Conservation (phyloP, 2,797 vertebrate genomes). For the Chloroceryle amazona region DNA sequence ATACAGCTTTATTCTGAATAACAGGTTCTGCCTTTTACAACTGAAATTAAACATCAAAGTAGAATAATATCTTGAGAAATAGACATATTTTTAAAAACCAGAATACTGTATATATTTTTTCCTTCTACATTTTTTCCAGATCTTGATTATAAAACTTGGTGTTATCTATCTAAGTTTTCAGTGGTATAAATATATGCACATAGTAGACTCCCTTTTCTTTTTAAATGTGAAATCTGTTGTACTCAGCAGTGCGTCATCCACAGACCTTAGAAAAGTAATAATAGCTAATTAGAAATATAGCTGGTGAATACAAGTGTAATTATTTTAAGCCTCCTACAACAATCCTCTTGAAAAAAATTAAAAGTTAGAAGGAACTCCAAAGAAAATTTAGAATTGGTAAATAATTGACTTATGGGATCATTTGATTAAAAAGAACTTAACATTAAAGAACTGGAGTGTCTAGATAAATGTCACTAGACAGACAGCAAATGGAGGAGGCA, state of each 20-base stretch:
- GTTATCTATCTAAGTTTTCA: neutral
- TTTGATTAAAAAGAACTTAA: conserved; percentile 31
- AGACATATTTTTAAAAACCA: neutral
- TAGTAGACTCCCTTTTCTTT: neutral
- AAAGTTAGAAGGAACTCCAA: neutral
- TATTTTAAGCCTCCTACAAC: conserved; percentile 22
- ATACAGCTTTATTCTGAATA: neutral
- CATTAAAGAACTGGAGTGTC: neutral
- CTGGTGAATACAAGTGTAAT: neutral
- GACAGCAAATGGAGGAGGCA: neutral
- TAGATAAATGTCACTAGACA: conserved; percentile 24
- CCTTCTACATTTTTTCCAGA: neutral
- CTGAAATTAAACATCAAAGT: neutral
- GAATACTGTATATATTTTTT: neutral
- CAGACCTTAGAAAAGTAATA: neutral
- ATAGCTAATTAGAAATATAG: neutral
- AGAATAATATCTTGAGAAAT: neutral
- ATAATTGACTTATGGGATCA: neutral
- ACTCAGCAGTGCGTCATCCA: neutral
- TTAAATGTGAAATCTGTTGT: neutral
- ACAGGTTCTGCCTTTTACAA: neutral
- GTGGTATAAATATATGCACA: neutral
- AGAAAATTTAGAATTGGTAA: conserved; percentile 34
- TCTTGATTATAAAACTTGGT: neutral
- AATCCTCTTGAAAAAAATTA: conserved; percentile 3